Conservation (phyloP, 2,888 invertebrate species). For the Ichneumoninae sp. region DNA sequence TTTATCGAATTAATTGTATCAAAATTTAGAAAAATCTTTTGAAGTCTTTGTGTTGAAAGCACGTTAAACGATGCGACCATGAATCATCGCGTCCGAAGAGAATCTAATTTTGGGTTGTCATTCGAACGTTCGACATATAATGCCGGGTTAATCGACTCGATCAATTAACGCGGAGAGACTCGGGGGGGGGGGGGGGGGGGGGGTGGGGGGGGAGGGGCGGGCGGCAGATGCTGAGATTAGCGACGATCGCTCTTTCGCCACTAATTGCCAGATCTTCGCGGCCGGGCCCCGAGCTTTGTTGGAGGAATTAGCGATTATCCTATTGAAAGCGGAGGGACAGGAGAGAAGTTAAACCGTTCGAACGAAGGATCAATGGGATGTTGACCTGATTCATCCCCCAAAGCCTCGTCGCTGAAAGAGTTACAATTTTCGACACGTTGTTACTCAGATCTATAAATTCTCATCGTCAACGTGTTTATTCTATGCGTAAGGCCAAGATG, state of each 20-base stretch:
- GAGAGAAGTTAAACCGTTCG: background rate
- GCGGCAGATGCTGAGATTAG: slow-evolving; percentile 40
- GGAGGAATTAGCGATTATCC: slow-evolving; percentile 28
- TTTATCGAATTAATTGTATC: background rate
- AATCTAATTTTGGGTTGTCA: background rate
- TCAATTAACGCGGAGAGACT: slow-evolving; percentile 30
- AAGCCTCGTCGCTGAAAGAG: background rate
- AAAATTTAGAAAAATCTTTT: background rate
- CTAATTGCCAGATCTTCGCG: slow-evolving; percentile 50
- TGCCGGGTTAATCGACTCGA: slow-evolving; percentile 21
- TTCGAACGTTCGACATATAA: background rate
- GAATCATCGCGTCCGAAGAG: background rate
- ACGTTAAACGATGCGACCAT: background rate
- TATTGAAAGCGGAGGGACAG: slow-evolving; percentile 16
- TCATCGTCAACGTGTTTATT: background rate
- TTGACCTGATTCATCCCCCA: background rate
- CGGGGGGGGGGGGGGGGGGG: too few relatives aligned
- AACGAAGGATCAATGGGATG: slow-evolving; percentile 1
- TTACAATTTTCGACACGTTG: background rate
- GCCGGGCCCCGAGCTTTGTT: background rate
- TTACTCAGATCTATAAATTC: background rate
- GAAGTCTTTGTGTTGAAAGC: background rate
- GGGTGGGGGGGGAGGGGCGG: too few relatives aligned
- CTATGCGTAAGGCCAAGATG: too few relatives aligned
- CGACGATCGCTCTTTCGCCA: slow-evolving; percentile 43